phyloP scores from a whole-genome alignment of 2,797 vertebrate genomes.

The Acanthurus lineatus region DNA sequence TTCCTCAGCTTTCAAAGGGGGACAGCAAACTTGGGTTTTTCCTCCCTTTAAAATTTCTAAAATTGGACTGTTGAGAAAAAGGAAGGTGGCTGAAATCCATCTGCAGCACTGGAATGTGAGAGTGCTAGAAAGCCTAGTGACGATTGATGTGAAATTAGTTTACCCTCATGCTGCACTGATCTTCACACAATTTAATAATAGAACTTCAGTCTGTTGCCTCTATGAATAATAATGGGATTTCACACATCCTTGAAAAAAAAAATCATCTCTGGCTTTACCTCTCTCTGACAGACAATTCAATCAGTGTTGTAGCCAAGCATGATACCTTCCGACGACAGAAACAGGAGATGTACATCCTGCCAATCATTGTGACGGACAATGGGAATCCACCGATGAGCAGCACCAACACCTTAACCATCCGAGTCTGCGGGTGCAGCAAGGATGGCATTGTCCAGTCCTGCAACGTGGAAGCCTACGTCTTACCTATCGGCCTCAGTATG shows the following conservation, averaged over 20 bases:
- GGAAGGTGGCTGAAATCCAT: slow-evolving; percentile 49
- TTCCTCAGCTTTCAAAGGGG: slow-evolving; percentile 59
- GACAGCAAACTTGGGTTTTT: slow-evolving; percentile 27
- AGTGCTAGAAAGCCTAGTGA: slow-evolving; percentile 52
- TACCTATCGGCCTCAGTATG: slow-evolving; percentile 98
- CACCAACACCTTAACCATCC: slow-evolving; percentile 97
- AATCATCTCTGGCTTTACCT: slow-evolving; percentile 62
- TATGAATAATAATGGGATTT: slow-evolving; percentile 65
- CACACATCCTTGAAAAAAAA: slow-evolving; percentile 55
- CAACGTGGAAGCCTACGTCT: slow-evolving; percentile 95
- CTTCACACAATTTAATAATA: slow-evolving; percentile 72
- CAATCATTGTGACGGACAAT: slow-evolving; percentile 95
- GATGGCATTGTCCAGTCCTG: slow-evolving; percentile 96
- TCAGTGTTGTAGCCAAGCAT: slow-evolving; percentile 95
- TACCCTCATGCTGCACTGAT: slow-evolving; percentile 67
- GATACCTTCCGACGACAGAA: slow-evolving; percentile 95
- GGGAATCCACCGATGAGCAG: slow-evolving; percentile 97
- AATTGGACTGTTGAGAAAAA: slow-evolving; percentile 52
- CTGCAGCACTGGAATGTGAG: slow-evolving; percentile 37
- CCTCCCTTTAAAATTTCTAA: slow-evolving; percentile 60
- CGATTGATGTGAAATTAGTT: slow-evolving; percentile 75
- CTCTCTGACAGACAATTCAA: slow-evolving; percentile 92
- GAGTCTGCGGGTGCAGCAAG: slow-evolving; percentile 96
- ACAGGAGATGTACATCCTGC: slow-evolving; percentile 96
- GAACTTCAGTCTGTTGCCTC: slow-evolving; percentile 56